phyloP scores from a whole-genome alignment of 2,797 vertebrate genomes.

The Melanogrammus aeglefinus region DNA sequence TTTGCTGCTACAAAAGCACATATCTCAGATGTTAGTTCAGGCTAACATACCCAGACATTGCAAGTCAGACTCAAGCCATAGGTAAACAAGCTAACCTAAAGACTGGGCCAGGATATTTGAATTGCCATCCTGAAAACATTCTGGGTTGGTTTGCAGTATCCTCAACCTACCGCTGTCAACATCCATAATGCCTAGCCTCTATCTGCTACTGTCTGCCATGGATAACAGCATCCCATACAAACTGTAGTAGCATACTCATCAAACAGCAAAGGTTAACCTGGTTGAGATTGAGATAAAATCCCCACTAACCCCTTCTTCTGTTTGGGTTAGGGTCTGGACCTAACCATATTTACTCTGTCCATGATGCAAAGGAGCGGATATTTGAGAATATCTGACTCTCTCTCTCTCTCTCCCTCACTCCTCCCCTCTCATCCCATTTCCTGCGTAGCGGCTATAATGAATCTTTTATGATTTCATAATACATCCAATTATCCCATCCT shows the following conservation, averaged over 20 bases:
- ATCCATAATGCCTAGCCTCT: background rate
- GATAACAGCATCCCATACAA: background rate
- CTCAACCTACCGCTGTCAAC: background rate
- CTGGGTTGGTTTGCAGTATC: background rate
- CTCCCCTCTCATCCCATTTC: conserved; percentile 59
- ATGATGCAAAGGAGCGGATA: conserved; percentile 52
- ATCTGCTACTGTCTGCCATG: background rate
- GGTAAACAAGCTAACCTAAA: too few species aligned
- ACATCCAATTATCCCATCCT: conserved; percentile 65
- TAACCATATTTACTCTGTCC: conserved; percentile 48
- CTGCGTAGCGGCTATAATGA: conserved; percentile 61
- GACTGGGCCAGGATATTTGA: background rate
- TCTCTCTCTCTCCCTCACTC: conserved; percentile 5
- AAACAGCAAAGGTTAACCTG: background rate
- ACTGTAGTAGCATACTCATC: background rate
- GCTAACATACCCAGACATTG: background rate
- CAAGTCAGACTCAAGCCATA: background rate
- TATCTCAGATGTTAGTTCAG: background rate
- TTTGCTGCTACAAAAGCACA: background rate
- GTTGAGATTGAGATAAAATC: conserved; percentile 1
- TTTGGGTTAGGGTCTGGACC: conserved; percentile 27
- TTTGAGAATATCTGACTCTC: background rate
- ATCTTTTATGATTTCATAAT: conserved; percentile 74
- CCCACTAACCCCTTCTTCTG: conserved; percentile 16
- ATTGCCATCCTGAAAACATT: background rate